These are phyloP conservation scores for Halcyon leucocephala DNA, from an alignment of 2,797 vertebrate species.

Conservation along the genomic window DNA sequence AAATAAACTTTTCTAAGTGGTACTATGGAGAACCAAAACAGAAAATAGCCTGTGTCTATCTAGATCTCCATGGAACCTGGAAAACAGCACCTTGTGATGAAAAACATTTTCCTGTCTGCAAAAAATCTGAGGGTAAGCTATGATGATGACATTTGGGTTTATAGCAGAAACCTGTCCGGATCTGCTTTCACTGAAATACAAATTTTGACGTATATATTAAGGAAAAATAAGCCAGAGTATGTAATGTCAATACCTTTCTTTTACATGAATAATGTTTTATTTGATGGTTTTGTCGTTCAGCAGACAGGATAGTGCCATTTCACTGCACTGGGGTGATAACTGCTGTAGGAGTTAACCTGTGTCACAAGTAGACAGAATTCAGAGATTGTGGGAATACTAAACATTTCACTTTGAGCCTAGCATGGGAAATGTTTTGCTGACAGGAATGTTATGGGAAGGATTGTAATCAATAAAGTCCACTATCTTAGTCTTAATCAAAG, in stretches of 20 bases:
- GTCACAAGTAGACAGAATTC: not conserved
- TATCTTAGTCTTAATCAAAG: not conserved
- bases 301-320: not conserved
- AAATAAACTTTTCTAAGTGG: conserved; percentile 83
- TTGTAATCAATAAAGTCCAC: not conserved
- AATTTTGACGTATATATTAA: not conserved
- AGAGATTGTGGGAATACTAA: not conserved
- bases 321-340: not conserved
- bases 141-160: not conserved
- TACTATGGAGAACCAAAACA: conserved; percentile 78
- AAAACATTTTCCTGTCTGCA: conserved; percentile 84
- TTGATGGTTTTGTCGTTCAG: not conserved
- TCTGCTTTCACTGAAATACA: not conserved
- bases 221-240: not conserved
- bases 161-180: not conserved
- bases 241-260: not conserved
- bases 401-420: not conserved
- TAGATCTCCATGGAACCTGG: conserved; percentile 83
- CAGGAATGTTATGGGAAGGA: not conserved
- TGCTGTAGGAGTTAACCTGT: rapidly evolving
- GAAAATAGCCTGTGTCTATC: conserved; percentile 85
- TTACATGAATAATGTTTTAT: not conserved
- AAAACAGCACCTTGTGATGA: conserved; percentile 83
- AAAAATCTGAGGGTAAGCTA: conserved; percentile 81
- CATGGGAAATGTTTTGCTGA: not conserved